Conservation (phyloP, 2,888 invertebrate species). For the Oasisia sp. region DNA sequence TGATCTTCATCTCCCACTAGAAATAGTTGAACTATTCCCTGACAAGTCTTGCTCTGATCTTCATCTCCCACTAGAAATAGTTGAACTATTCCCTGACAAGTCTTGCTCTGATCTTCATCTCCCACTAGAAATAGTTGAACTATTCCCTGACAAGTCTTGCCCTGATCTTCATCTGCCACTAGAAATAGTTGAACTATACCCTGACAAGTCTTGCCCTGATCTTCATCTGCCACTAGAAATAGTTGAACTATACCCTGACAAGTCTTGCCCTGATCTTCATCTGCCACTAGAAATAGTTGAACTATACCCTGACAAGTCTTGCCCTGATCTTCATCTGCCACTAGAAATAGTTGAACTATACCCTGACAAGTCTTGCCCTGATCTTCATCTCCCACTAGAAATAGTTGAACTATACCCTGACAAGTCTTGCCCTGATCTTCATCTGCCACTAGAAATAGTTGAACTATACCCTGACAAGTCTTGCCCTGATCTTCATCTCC, state of each 20-base stretch:
- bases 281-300: slow-evolving; percentile 17
- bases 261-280: neutral
- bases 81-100: neutral
- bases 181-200: slow-evolving; percentile 2
- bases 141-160: neutral
- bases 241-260: neutral
- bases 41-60: neutral
- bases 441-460: slow-evolving; percentile 17
- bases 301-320: neutral
- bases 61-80: slow-evolving; percentile 17
- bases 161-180: neutral
- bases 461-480: neutral
- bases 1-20: neutral
- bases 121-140: slow-evolving; percentile 18
- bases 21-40: neutral
- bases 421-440: neutral
- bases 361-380: neutral
- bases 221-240: slow-evolving; percentile 7
- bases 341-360: slow-evolving; percentile 13
- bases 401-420: neutral
- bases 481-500: slow-evolving; percentile 6
- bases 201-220: neutral
- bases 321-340: neutral
- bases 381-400: slow-evolving; percentile 13
- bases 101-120: neutral